Evolutionary conservation across 2,797 vertebrate genomes (phyloP).

Genomic region (Brachyrhaphis roseni): DNA sequence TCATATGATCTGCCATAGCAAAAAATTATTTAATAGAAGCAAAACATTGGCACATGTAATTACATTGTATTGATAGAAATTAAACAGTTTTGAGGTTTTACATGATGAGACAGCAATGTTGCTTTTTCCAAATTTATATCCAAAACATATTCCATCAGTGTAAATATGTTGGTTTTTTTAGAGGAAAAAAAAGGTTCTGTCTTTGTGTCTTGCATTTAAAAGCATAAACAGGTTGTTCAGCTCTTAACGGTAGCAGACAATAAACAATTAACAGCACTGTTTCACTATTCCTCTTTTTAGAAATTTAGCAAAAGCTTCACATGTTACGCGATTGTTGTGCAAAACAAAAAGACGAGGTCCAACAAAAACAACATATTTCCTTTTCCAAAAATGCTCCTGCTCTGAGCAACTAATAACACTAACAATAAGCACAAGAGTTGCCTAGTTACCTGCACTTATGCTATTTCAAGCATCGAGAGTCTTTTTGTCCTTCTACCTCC

Average conservation of each 20-base stretch:
- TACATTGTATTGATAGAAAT: not conserved
- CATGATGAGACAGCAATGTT: not conserved
- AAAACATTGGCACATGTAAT: not conserved
- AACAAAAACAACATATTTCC: constrained; percentile 1
- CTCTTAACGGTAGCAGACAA: not conserved
- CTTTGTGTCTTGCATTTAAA: not conserved
- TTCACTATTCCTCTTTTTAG: not conserved
- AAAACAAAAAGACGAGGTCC: constrained; percentile 6
- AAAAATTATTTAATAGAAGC: not conserved
- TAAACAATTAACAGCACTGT: not conserved
- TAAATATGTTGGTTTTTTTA: not conserved
- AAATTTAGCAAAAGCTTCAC: constrained; percentile 2
- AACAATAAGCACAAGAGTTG: constrained; percentile 33
- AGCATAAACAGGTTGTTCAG: not conserved
- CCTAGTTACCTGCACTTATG: constrained; percentile 41
- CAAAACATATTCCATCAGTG: not conserved
- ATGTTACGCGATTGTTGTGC: not conserved
- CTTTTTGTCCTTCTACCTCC: constrained; percentile 59
- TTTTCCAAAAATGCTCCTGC: constrained; percentile 31
- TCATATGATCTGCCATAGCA: not conserved
- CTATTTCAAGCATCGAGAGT: constrained; percentile 58
- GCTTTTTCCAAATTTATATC: not conserved
- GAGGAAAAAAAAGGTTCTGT: not conserved
- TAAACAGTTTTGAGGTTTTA: not conserved
- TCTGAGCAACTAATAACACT: constrained; percentile 38